Evolutionary conservation across 1,140 invertebrate genomes (phyloP).

Genomic region (Euwallacea fornicatus): DNA sequence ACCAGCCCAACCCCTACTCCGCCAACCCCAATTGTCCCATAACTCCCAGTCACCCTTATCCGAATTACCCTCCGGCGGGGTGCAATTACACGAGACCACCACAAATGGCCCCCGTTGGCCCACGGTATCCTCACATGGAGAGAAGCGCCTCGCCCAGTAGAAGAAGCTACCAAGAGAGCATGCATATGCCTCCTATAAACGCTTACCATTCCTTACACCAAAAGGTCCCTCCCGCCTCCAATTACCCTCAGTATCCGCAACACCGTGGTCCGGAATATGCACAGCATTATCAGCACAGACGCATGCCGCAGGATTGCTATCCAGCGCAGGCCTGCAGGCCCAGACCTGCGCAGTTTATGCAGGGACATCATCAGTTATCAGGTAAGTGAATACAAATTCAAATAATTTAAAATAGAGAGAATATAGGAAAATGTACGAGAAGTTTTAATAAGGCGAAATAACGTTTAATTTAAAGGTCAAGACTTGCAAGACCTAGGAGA

Average conservation of each 20-base stretch:
- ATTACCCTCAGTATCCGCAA: constrained; percentile 41
- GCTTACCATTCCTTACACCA: constrained; percentile 37
- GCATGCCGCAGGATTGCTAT: constrained; percentile 43
- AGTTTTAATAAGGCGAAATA: too few relatives aligned
- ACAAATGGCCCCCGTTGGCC: constrained; percentile 35
- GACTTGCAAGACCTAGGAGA: constrained; percentile 40
- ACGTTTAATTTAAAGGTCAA: constrained; percentile 14
- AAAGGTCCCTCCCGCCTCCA: constrained; percentile 36
- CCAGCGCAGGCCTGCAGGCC: constrained; percentile 28
- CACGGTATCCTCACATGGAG: constrained; percentile 34
- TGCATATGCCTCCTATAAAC: constrained; percentile 39
- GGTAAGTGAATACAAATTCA: constrained; percentile 15
- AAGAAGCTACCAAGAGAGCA: constrained; percentile 35
- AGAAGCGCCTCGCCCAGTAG: constrained; percentile 42
- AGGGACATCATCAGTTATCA: constrained; percentile 26
- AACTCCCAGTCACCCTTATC: constrained; percentile 33
- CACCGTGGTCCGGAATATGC: constrained; percentile 47
- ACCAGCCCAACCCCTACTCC: constrained; percentile 25
- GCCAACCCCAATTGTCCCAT: constrained; percentile 32
- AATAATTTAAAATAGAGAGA: not conserved
- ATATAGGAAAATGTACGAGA: too few relatives aligned
- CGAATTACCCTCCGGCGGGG: constrained; percentile 34
- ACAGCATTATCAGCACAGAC: constrained; percentile 51
- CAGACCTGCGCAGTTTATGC: constrained; percentile 24
- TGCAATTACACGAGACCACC: constrained; percentile 41